Base-by-base conservation (phyloP, 2,888 invertebrate species). In the Ichneumon xanthorius region DNA sequence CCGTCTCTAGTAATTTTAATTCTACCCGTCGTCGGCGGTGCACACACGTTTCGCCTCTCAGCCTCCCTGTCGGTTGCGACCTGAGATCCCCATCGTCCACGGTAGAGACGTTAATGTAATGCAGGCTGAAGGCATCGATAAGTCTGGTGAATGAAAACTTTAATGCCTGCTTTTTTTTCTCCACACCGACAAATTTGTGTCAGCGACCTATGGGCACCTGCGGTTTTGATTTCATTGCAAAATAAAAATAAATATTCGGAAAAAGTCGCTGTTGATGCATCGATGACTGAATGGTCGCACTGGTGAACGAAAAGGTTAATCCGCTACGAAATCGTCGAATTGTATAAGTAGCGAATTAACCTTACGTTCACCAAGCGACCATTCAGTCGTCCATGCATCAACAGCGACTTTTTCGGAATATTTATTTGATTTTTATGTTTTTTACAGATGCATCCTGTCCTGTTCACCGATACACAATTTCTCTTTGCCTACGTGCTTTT, bases 1-100 rank as follows among this genome's bases (percentile, higher is more conserved):
- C 83, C 79, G 65, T 86, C 76, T 80, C 40, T 55, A 78, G 79
- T 86, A 78, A 84, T 84, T 86, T 82, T 82, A 86, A 86, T 86
- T 84, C 80, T 58, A 82, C 58, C 71, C 82, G 78, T 58, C 71
- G 75, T 75, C 53, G 33, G 50, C 76, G 33, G 63, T 55, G 73
- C 45, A 61, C 61, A 73, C 72, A 61, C 40, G 48, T 48, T 76
- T 76, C 26, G 37, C 50, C 73, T 73, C 61, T 6, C 26, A 26
- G 45, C 65, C 40, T 67, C 14, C 22, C 67, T 67, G 33, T 33
- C 76, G 65, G 19, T 33, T 37, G 33, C n/a, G n/a, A 19, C 30
- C 50, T 22, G 48, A 63, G 48, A 67, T 67, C 76, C 37, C 50
- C 67, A 40, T n/a, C 67, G 67, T 37, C 7, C 14, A 61, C 19